A percentile compares a stretch with the other conserved stretches of the same genome.
phyloP scores from a whole-genome alignment of 2,888 invertebrate species.

The Lingula anatina region DNA sequence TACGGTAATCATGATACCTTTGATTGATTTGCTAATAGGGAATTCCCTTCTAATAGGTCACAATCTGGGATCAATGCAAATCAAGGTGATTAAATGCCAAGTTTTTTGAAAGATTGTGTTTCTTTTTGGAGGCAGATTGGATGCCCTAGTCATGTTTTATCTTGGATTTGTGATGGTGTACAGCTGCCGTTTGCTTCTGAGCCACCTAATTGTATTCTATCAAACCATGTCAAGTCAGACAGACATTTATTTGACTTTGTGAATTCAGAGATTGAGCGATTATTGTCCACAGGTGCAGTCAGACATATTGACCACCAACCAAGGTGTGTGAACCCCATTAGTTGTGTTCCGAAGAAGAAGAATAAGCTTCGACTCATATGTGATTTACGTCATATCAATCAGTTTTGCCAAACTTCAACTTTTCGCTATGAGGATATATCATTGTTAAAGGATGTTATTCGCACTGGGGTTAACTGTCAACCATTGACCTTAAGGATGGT shows the following conservation, averaged over 20 bases:
- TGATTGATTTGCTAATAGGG: too few species aligned
- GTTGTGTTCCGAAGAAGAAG: constrained; percentile 7
- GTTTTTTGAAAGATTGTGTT: too few species aligned
- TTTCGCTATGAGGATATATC: constrained; percentile 9
- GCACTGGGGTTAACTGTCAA: neutral
- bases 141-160: neutral
- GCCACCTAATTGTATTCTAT: too few species aligned
- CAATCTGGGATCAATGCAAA: too few species aligned
- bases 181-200: constrained; percentile 1
- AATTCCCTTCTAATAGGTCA: too few species aligned
- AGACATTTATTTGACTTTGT: constrained; percentile 3
- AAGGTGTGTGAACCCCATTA: constrained; percentile 1
- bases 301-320: neutral
- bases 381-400: constrained; percentile 6
- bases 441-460: constrained; percentile 2
- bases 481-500: neutral
- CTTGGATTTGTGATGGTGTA: constrained; percentile 4
- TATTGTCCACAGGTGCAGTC: constrained; percentile 1
- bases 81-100: too few species aligned
- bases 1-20: too few species aligned
- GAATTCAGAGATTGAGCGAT: neutral
- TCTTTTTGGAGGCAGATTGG: constrained; percentile 3
- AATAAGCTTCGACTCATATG: constrained; percentile 2
- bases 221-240: too few species aligned
- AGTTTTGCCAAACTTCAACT: neutral